These are phyloP conservation scores for Amblyopsis rosae DNA, from an alignment of 2,113 vertebrate species.

Conservation along the genomic window DNA sequence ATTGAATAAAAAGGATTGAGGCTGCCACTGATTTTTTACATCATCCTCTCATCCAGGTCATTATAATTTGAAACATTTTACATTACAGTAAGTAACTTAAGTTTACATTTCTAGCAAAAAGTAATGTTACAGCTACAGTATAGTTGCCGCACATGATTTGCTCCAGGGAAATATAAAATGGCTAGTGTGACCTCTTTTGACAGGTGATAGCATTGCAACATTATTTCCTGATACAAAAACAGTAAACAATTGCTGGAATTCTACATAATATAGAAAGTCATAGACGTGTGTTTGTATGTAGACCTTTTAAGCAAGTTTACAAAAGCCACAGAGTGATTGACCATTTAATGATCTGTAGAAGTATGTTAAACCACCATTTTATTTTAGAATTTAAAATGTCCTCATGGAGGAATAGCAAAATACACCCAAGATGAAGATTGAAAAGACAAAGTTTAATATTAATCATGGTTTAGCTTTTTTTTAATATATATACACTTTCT, in stretches of 20 bases:
- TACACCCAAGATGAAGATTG: constrained; percentile 78
- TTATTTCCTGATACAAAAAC: background rate
- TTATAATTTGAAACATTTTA: too few species aligned
- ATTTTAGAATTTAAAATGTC: constrained; percentile 83
- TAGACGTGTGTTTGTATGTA: background rate
- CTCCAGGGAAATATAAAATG: too few species aligned
- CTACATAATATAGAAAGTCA: background rate
- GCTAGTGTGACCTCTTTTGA: constrained; percentile 61
- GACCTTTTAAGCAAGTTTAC: constrained; percentile 18
- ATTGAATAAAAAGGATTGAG: too few species aligned
- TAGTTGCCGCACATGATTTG: too few species aligned
- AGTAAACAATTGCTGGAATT: background rate
- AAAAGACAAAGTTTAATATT: constrained; percentile 75
- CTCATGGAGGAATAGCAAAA: constrained; percentile 84
- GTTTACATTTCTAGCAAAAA: too few species aligned
- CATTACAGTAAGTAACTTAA: too few species aligned
- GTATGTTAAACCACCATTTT: constrained; percentile 80
- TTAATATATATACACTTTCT: constrained; percentile 30
- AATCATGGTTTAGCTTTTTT: constrained; percentile 57
- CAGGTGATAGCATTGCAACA: constrained; percentile 31
- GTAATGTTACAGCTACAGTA: too few species aligned
- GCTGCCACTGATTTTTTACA: too few species aligned
- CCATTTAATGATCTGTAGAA: constrained; percentile 82
- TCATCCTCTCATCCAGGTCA: too few species aligned
- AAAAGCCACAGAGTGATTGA: constrained; percentile 63